phyloP scores from a whole-genome alignment of 2,888 invertebrate genomes.

The Macaria liturata region DNA sequence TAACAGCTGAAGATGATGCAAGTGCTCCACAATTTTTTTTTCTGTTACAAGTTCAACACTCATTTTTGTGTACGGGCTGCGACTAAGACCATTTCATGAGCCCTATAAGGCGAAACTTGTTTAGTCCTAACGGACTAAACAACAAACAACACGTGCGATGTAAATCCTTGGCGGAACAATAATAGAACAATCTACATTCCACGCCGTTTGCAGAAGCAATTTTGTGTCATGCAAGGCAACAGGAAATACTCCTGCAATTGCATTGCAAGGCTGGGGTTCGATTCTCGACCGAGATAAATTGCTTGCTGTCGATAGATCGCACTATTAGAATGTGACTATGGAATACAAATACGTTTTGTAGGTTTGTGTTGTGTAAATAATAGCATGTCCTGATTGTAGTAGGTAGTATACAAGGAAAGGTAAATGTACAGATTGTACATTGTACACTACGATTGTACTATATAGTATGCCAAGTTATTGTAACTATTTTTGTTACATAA shows the following conservation, averaged over 20 bases:
- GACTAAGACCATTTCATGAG: slow-evolving; percentile 28
- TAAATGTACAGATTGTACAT: too few species aligned
- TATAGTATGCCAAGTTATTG: too few species aligned
- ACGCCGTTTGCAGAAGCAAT: slow-evolving; percentile 72
- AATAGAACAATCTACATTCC: slow-evolving; percentile 75
- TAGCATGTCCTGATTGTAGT: too few species aligned
- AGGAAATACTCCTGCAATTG: slow-evolving; percentile 68
- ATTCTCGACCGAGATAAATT: slow-evolving; percentile 70
- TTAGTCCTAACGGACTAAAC: too few species aligned
- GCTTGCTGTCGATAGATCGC: slow-evolving; percentile 65
- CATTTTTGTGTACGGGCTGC: background rate
- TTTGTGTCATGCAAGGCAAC: slow-evolving; percentile 69
- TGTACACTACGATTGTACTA: too few species aligned
- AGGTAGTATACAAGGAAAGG: too few species aligned
- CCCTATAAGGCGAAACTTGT: slow-evolving; percentile 25
- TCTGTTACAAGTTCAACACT: background rate
- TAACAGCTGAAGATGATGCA: too few species aligned
- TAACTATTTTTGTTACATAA: too few species aligned
- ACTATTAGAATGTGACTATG: slow-evolving; percentile 73
- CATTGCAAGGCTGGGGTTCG: slow-evolving; percentile 65
- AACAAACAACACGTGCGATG: slow-evolving; percentile 40
- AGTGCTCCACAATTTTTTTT: too few species aligned
- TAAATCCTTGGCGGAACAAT: slow-evolving; percentile 56
- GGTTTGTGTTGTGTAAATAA: too few species aligned
- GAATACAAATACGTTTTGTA: slow-evolving; percentile 64